Evolutionary conservation across 2,888 invertebrate genomes (phyloP).

Genomic region (Drosophila demipolita): DNA sequence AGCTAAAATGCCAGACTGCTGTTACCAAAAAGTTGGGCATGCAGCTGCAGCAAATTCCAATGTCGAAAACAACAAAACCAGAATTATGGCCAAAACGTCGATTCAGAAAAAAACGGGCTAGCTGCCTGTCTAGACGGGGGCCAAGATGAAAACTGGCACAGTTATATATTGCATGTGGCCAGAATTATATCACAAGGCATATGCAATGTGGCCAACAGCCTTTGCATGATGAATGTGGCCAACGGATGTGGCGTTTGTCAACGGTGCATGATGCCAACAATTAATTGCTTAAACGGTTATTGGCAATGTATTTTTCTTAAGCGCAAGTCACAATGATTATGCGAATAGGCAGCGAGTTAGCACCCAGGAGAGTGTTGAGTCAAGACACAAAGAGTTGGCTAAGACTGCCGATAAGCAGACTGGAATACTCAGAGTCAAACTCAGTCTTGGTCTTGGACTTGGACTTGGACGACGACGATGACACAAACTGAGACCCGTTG

Average conservation of each 20-base stretch:
- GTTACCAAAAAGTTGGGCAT: constrained; percentile 13
- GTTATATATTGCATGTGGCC: constrained; percentile 46
- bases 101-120: constrained; percentile 37
- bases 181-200: constrained; percentile 69
- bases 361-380: constrained; percentile 29
- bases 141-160: constrained; percentile 35
- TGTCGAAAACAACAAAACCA: constrained; percentile 31
- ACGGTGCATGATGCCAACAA: constrained; percentile 47
- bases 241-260: constrained; percentile 70
- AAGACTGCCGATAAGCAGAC: background rate
- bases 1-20: constrained; percentile 21
- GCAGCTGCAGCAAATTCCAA: constrained; percentile 56
- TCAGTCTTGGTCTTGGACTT: background rate
- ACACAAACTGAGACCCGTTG: constrained; percentile 56
- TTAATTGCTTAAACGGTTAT: constrained; percentile 76
- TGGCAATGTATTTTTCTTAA: constrained; percentile 50
- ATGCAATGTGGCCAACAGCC: constrained; percentile 40
- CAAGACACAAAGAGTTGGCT: constrained; percentile 6
- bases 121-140: constrained; percentile 10
- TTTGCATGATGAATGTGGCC: constrained; percentile 48
- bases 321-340: constrained; percentile 48
- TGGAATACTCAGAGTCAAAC: background rate
- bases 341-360: constrained; percentile 59
- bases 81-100: constrained; percentile 29
- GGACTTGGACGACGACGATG: background rate